Percentiles rank a stretch among this genome's conserved stretches.
Evolutionary conservation across 2,113 vertebrate species (phyloP).

Genomic region (Steatornis caripensis): DNA sequence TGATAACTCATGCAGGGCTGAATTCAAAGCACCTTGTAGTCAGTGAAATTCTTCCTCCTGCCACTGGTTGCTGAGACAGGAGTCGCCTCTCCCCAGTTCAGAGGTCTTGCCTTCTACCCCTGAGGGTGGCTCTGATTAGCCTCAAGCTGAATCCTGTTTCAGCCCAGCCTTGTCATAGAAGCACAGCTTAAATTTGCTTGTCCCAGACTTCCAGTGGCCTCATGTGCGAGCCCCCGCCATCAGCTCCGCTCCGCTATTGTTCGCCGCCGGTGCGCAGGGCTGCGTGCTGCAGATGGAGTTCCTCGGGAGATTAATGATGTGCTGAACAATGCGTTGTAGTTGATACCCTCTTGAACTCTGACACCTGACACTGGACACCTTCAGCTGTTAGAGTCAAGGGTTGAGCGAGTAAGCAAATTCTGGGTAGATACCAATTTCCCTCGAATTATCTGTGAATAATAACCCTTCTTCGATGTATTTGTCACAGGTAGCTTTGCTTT

Average conservation of each 20-base stretch:
- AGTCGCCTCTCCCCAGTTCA: neutral
- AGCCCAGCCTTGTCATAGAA: neutral
- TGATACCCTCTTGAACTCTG: conserved; percentile 56
- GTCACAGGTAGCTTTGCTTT: neutral
- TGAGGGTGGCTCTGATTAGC: neutral
- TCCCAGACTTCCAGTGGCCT: neutral
- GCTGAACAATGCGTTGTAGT: conserved; percentile 6
- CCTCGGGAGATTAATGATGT: conserved; percentile 2
- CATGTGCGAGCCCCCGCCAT: fast-evolving
- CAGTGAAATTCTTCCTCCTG: neutral
- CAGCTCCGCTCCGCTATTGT: neutral
- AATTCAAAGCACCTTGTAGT: neutral
- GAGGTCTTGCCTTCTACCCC: neutral
- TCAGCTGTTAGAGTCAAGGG: neutral
- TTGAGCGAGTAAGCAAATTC: neutral
- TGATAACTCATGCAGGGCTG: neutral
- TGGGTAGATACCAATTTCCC: neutral
- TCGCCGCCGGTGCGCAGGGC: neutral
- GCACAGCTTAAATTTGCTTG: neutral
- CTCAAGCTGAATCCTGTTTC: neutral
- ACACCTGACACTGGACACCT: conserved; percentile 33
- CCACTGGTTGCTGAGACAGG: neutral
- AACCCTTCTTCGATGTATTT: neutral
- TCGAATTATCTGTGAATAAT: neutral
- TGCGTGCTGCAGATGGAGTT: neutral